Evolutionary conservation across 2,888 invertebrate genomes (phyloP).

Genomic region (Ernsta delagoae): DNA sequence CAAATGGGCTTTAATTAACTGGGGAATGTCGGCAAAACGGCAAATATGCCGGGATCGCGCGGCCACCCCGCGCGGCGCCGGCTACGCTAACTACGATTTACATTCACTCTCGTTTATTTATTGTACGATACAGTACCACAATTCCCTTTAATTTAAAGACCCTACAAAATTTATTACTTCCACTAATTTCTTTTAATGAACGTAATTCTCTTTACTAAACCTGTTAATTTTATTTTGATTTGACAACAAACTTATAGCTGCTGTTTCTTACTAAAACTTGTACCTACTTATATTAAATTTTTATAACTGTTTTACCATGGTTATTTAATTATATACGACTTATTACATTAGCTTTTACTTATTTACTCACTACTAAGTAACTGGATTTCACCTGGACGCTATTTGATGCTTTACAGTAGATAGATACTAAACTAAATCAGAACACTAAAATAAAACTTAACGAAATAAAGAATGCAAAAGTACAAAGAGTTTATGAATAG

Average conservation of each 20-base stretch:
- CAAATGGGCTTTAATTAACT: conserved; percentile 83
- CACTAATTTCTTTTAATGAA: conserved; percentile 26
- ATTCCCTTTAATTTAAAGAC: conserved; percentile 59
- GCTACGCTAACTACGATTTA: conserved; percentile 71
- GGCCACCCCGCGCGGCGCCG: conserved; percentile 51
- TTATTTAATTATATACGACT: no score
- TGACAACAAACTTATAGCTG: no score
- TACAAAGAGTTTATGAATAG: background rate
- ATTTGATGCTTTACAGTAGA: background rate
- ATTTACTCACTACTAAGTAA: background rate
- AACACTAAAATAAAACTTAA: conserved; percentile 10
- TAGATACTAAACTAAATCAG: background rate
- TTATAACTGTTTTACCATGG: no score
- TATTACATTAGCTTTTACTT: no score
- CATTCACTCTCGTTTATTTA: conserved; percentile 70
- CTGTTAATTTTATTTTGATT: no score
- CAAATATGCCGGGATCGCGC: conserved; percentile 72
- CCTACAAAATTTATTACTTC: conserved; percentile 48
- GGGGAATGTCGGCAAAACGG: conserved; percentile 77
- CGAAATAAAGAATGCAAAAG: background rate
- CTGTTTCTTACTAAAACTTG: no score
- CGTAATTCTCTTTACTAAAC: conserved; percentile 5
- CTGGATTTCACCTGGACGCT: background rate
- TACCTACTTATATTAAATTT: no score
- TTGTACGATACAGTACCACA: conserved; percentile 60